Base-by-base conservation (phyloP, 2,797 vertebrate species). In the Gobio occitaniae region DNA sequence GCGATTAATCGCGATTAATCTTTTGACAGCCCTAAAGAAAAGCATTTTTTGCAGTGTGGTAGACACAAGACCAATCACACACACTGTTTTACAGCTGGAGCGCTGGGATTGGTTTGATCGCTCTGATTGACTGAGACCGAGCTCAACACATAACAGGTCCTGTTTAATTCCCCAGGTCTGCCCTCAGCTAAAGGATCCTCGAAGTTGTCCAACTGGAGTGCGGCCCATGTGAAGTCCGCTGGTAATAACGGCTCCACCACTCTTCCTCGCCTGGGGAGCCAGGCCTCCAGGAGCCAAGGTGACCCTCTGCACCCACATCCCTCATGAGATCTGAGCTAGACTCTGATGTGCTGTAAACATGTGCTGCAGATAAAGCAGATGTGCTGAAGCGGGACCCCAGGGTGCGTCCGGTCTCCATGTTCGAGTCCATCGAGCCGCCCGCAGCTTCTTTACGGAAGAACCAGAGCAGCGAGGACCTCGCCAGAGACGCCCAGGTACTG, bases 391-490 rank as follows among this genome's bases (percentile, higher is more conserved):
- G 96, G 78, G 97, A 99, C 91, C 96, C 95, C 88, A 98, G 97
- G 84, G 95, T 95, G 1, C 97, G 98, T 8, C 98, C 98, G 0
- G 95, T 96, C 86, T 99, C 98, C 0, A 99, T 99, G 98, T 97
- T 99, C 81, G 98, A 99, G 89, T 92, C 97, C 0, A 94, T 95
- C 0, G 98, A 98, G 19, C 88, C 87, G 10, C 89, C 94, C 5
- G 79, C 96, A 0, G 92, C 96, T 41, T 90, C 94, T 0, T 94
- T 99, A 80, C 94, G 97, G 78, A 99, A 99, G 84, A 99, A 99
- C 92, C 98, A 98, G 95, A 99, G 98, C 94, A 99, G 97, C 0
- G 98, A 99, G 86, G 97, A 99, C 88, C 96, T 99, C 63, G 92
- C 97, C 80, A 91, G 96, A 81, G 98, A 99, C 38, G 94, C 95